Percentiles rank a stretch among this genome's conserved stretches.
These are phyloP conservation scores for Himalopsyche phryganea DNA, from an alignment of 1,140 invertebrate genomes.

Conservation along the genomic window DNA sequence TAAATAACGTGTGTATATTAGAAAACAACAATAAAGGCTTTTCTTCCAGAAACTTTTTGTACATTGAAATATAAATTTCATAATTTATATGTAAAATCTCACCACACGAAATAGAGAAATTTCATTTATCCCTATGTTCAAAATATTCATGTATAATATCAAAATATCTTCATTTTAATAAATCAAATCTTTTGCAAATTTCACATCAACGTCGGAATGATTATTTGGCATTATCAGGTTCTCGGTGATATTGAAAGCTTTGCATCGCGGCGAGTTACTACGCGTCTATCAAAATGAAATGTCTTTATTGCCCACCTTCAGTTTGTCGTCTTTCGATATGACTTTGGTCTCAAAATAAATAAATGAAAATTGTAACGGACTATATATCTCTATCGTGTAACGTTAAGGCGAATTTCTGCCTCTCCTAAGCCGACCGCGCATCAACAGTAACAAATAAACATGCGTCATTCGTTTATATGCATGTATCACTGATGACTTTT, in stretches of 20 bases:
- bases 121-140: no score
- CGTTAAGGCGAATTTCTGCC: no score
- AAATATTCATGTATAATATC: slow-evolving; percentile 11
- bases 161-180: slow-evolving; percentile 14
- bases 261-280: background rate
- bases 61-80: no score
- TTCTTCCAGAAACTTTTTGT: no score
- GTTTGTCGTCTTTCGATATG: slow-evolving; percentile 14
- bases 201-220: slow-evolving; percentile 15
- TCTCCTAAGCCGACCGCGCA: no score
- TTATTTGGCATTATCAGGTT: slow-evolving; percentile 14
- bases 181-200: slow-evolving; percentile 10
- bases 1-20: no score
- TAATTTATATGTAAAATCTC: no score
- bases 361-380: background rate
- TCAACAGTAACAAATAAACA: background rate
- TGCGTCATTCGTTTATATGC: no score
- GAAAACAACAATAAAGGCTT: no score
- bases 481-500: slow-evolving; percentile 77
- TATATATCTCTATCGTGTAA: background rate
- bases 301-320: slow-evolving; percentile 8
- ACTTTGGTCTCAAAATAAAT: slow-evolving; percentile 23
- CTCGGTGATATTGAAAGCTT: slow-evolving; percentile 1
- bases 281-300: slow-evolving; percentile 4
- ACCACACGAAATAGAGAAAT: no score